Conservation (phyloP, 1,140 invertebrate genomes). For the Drosophila ananassae region DNA sequence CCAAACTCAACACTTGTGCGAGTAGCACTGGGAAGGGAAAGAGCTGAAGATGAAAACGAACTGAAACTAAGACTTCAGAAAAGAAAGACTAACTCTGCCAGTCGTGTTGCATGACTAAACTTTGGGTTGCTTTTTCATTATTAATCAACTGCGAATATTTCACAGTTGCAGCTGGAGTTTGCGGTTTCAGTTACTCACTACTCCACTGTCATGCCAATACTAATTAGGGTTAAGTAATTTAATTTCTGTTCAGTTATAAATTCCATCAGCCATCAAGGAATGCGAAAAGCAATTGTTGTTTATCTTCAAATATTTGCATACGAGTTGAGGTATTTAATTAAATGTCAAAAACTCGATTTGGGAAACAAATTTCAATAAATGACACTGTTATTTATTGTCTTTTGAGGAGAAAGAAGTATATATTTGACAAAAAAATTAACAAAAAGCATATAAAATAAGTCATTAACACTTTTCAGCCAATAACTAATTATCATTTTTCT, state of each 20-base stretch:
- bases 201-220: conserved; percentile 49
- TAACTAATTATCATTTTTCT: conserved; percentile 1
- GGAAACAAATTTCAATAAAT: no score
- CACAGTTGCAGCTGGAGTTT: conserved; percentile 51
- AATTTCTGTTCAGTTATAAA: conserved; percentile 12
- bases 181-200: conserved; percentile 19
- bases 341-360: no score
- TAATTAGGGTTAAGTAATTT: conserved; percentile 77
- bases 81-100: conserved; percentile 21
- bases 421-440: no score
- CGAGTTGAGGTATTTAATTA: background rate
- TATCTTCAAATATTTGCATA: background rate
- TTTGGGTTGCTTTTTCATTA: conserved; percentile 46
- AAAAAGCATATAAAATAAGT: background rate
- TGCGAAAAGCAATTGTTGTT: background rate
- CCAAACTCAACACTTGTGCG: conserved; percentile 13
- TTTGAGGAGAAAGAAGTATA: background rate
- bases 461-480: background rate
- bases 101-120: conserved; percentile 45
- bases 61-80: conserved; percentile 25
- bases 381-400: no score
- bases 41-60: conserved; percentile 23
- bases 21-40: background rate
- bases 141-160: conserved; percentile 47
- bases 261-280: background rate